phyloP scores from a whole-genome alignment of 2,113 vertebrate genomes.

The Mungos mungo region DNA sequence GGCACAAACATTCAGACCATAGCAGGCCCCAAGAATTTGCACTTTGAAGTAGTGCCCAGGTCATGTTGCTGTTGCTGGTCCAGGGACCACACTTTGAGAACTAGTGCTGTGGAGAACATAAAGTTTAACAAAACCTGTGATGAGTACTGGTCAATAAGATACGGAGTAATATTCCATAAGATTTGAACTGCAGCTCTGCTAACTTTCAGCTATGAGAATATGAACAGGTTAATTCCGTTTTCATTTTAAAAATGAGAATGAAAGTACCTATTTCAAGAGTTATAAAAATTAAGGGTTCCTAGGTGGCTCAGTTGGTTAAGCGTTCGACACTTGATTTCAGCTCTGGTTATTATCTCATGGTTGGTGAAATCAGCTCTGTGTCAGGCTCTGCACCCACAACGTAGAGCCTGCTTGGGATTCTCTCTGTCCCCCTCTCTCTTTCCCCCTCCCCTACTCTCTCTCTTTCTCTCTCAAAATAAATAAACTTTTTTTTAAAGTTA shows the following conservation, averaged over 20 bases:
- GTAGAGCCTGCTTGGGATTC: too few species aligned
- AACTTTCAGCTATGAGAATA: neutral
- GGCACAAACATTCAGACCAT: neutral
- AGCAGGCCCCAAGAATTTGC: neutral
- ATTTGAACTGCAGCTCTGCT: neutral
- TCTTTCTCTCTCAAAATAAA: too few species aligned
- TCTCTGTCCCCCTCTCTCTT: too few species aligned
- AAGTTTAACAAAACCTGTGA: neutral
- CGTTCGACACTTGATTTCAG: too few species aligned
- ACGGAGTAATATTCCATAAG: neutral
- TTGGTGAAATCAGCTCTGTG: too few species aligned
- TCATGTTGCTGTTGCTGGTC: neutral
- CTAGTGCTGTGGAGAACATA: neutral
- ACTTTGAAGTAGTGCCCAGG: neutral
- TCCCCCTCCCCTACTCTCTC: too few species aligned
- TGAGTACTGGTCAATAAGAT: neutral
- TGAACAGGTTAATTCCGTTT: neutral
- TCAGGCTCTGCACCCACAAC: too few species aligned
- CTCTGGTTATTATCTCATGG: too few species aligned
- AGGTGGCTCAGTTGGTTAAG: too few species aligned
- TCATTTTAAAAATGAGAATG: conserved; percentile 13
- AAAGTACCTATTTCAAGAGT: neutral
- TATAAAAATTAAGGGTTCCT: neutral
- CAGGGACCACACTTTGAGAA: neutral
- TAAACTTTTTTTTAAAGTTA: neutral